Percentiles rank a stretch among this genome's conserved stretches.
phyloP scores from a whole-genome alignment of 2,888 invertebrate genomes.

The Arctia plantaginis region DNA sequence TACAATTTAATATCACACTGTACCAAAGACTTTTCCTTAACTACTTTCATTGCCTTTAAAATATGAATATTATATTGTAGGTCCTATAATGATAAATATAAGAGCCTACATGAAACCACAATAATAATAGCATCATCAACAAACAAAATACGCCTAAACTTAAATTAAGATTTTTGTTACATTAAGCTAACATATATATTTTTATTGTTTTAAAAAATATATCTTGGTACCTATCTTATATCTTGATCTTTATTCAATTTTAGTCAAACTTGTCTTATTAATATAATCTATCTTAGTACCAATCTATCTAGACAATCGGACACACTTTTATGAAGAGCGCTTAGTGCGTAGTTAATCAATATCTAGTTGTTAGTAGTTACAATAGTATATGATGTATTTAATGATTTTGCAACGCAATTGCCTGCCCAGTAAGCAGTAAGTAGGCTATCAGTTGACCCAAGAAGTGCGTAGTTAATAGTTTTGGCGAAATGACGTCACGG shows the following conservation, averaged over 20 bases:
- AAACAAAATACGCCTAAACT: neutral
- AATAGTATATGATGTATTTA: constrained; percentile 27
- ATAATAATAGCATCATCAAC: neutral
- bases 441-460: constrained; percentile 79
- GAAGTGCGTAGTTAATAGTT: constrained; percentile 71
- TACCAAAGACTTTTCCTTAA: neutral
- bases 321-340: neutral
- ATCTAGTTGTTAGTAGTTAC: constrained; percentile 17
- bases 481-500: constrained; percentile 70
- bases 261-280: neutral
- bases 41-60: neutral
- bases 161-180: neutral
- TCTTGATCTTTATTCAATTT: too few relatives aligned
- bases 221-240: too few relatives aligned
- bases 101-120: neutral
- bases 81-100: neutral
- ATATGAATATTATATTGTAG: neutral
- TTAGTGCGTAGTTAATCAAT: constrained; percentile 4
- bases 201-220: neutral
- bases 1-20: neutral
- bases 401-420: constrained; percentile 72
- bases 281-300: neutral
- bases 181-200: neutral
- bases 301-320: neutral
- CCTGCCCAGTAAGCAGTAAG: constrained; percentile 58